Percentiles rank a stretch among this genome's conserved stretches.
phyloP scores from a whole-genome alignment of 2,113 vertebrate genomes.

The Ondatra zibethicus region DNA sequence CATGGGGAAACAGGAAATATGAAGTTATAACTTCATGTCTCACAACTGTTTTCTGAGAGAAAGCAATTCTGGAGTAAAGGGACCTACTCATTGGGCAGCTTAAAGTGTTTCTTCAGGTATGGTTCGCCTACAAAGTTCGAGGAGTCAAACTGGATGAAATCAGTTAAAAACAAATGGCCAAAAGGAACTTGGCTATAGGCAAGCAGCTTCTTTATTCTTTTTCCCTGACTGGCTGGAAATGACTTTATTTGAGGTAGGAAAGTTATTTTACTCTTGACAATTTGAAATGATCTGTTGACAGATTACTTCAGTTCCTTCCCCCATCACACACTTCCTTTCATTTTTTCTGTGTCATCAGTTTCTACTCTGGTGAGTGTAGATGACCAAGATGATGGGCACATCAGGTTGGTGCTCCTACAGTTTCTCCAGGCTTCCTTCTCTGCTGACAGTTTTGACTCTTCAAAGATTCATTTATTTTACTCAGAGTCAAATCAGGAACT shows the following conservation, averaged over 20 bases:
- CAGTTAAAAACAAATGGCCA: neutral
- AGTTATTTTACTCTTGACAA: constrained; percentile 27
- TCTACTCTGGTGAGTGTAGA: neutral
- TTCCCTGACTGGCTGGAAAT: neutral
- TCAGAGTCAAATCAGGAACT: constrained; percentile 43
- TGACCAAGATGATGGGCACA: neutral
- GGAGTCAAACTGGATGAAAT: neutral
- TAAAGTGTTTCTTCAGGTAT: neutral
- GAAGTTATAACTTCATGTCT: neutral
- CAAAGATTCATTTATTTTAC: neutral
- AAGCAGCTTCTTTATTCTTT: constrained; percentile 17
- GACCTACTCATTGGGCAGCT: neutral
- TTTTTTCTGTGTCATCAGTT: neutral
- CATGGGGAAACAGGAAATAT: neutral
- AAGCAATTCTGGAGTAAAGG: constrained; percentile 48
- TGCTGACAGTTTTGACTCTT: constrained; percentile 11
- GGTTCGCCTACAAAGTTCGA: neutral
- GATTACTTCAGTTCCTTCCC: neutral
- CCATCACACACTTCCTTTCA: neutral
- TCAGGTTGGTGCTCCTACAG: neutral
- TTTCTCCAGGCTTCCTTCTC: neutral
- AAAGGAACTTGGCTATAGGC: neutral
- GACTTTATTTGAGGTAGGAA: neutral
- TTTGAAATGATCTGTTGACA: constrained; percentile 18
- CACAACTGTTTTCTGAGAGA: neutral